phyloP scores from a whole-genome alignment of 2,888 invertebrate species.

The Phragmatobia fuliginosa region DNA sequence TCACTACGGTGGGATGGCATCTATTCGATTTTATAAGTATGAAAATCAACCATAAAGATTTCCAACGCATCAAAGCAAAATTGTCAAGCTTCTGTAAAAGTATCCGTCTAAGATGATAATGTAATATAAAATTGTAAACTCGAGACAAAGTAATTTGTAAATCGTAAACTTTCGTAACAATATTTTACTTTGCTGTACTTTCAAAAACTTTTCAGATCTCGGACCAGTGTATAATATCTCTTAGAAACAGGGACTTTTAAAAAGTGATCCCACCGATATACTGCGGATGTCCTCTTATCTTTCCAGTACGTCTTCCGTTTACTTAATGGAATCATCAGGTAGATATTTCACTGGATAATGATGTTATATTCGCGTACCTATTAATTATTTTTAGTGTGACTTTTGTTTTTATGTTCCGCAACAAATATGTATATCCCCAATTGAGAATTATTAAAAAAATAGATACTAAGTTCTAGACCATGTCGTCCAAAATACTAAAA shows the following conservation, averaged over 20 bases:
- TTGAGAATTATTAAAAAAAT: background rate
- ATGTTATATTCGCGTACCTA: constrained; percentile 39
- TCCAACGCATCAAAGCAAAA: too few relatives aligned
- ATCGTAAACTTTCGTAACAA: background rate
- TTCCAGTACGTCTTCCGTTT: constrained; percentile 52
- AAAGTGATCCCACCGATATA: constrained; percentile 45
- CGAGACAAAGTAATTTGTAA: background rate
- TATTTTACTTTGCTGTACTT: background rate
- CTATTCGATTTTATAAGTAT: too few relatives aligned
- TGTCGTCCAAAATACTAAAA: background rate
- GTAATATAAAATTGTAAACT: background rate
- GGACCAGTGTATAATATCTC: constrained; percentile 46
- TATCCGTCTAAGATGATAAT: too few relatives aligned
- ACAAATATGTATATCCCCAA: background rate
- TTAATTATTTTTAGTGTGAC: constrained; percentile 40
- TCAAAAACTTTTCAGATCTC: too few relatives aligned
- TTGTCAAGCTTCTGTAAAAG: too few relatives aligned
- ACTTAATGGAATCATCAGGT: constrained; percentile 62
- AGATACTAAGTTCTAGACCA: background rate
- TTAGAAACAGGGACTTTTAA: constrained; percentile 47
- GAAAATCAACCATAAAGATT: too few relatives aligned
- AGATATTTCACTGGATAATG: constrained; percentile 53
- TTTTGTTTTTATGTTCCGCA: constrained; percentile 26
- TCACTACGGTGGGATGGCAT: too few relatives aligned
- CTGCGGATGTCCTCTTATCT: constrained; percentile 51